Percentiles rank a stretch among this genome's conserved stretches.
These are phyloP conservation scores for Lasiurus cinereus DNA, from an alignment of 2,113 vertebrate species.

Conservation along the genomic window DNA sequence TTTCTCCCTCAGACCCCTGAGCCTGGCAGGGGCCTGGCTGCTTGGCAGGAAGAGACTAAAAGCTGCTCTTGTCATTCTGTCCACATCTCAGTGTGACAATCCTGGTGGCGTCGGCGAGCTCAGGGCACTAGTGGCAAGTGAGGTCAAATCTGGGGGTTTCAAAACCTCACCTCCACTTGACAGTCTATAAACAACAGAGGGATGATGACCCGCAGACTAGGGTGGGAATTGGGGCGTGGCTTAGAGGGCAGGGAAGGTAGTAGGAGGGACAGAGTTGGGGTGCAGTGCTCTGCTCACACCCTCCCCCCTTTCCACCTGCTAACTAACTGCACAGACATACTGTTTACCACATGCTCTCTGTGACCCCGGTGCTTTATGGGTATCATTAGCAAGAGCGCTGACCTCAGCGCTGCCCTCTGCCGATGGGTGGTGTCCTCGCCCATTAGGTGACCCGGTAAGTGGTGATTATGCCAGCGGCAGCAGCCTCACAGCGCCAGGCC, in stretches of 20 bases:
- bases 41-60: neutral
- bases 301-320: neutral
- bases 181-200: neutral
- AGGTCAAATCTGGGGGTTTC: neutral
- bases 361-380: neutral
- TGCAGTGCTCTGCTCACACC: neutral
- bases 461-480: accelerated
- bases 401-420: neutral
- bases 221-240: neutral
- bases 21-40: neutral
- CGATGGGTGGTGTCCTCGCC: neutral
- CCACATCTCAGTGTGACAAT: neutral
- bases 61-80: neutral
- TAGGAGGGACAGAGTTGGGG: neutral
- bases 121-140: neutral
- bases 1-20: neutral
- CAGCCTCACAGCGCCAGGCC: neutral
- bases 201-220: too few species aligned
- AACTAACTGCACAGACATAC: neutral
- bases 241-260: neutral
- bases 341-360: neutral
- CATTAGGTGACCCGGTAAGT: neutral
- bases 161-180: neutral
- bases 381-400: neutral
- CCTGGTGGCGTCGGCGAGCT: neutral